A percentile compares a stretch with the other conserved stretches of the same genome.
These are phyloP conservation scores for Cebidichthys violaceus DNA, from an alignment of 2,113 vertebrate species.

Conservation along the genomic window DNA sequence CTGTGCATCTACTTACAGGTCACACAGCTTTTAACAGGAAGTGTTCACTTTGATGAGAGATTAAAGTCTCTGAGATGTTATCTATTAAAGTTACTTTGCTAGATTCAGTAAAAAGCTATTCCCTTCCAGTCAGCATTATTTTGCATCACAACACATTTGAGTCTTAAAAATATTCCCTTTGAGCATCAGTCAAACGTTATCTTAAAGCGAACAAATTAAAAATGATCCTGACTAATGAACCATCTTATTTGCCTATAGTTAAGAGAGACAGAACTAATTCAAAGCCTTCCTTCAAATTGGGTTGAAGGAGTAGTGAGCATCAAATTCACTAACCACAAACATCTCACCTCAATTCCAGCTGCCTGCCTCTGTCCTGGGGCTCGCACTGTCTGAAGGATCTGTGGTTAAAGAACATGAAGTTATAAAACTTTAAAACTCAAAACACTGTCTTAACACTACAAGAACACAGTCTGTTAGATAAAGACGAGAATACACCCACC, in stretches of 20 bases:
- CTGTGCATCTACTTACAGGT: background rate
- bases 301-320: background rate
- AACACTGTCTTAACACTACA: background rate
- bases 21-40: background rate
- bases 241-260: background rate
- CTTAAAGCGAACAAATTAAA: background rate
- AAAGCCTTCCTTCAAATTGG: background rate
- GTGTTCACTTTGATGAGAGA: background rate
- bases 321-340: background rate
- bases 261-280: background rate
- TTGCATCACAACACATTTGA: background rate
- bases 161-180: background rate
- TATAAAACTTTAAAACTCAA: background rate
- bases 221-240: background rate
- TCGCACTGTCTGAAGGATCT: constrained; percentile 96
- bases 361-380: constrained; percentile 92
- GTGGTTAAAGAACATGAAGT: constrained; percentile 3
- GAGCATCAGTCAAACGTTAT: background rate
- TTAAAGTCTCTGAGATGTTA: background rate
- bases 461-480: background rate
- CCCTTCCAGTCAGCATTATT: background rate
- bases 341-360: constrained; percentile 93
- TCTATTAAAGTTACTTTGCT: background rate
- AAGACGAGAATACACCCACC: background rate
- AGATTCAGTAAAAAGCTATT: background rate